Evolutionary conservation across 1,140 invertebrate genomes (phyloP).

Genomic region (Drosophila sechellia): DNA sequence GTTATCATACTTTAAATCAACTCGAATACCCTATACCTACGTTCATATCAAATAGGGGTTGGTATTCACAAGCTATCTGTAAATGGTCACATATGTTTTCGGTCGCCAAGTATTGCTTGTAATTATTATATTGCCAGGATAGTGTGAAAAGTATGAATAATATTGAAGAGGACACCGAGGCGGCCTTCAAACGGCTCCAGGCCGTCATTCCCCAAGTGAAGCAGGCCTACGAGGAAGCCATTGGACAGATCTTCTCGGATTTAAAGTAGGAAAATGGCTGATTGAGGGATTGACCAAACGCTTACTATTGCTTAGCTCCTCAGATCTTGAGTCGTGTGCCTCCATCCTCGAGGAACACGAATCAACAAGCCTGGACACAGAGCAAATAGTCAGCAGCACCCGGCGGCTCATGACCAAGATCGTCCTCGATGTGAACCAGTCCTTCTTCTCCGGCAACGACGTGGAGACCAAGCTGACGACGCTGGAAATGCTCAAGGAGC

Average conservation of each 20-base stretch:
- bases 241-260: slow-evolving; percentile 41
- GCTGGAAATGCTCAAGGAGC: slow-evolving; percentile 65
- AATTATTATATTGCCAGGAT: background rate
- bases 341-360: slow-evolving; percentile 43
- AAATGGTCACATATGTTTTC: slow-evolving; percentile 3
- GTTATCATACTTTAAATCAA: no score
- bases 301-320: slow-evolving; percentile 23
- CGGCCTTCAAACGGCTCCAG: slow-evolving; percentile 44
- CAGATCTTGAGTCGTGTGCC: slow-evolving; percentile 45
- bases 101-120: slow-evolving; percentile 6
- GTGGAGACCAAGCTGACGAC: slow-evolving; percentile 57
- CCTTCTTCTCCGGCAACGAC: slow-evolving; percentile 50
- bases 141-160: background rate
- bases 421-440: slow-evolving; percentile 36
- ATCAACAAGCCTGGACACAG: slow-evolving; percentile 40
- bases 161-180: slow-evolving; percentile 29
- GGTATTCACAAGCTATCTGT: background rate
- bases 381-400: slow-evolving; percentile 24
- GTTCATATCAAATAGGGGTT: background rate
- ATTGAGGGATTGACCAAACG: background rate
- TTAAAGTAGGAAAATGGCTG: slow-evolving; percentile 13
- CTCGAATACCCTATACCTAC: background rate
- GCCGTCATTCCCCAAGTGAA: slow-evolving; percentile 37
- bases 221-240: slow-evolving; percentile 35
- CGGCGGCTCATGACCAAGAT: slow-evolving; percentile 32